Evolutionary conservation across 2,113 vertebrate genomes (phyloP).

Genomic region (Callocephalon fimbriatum): DNA sequence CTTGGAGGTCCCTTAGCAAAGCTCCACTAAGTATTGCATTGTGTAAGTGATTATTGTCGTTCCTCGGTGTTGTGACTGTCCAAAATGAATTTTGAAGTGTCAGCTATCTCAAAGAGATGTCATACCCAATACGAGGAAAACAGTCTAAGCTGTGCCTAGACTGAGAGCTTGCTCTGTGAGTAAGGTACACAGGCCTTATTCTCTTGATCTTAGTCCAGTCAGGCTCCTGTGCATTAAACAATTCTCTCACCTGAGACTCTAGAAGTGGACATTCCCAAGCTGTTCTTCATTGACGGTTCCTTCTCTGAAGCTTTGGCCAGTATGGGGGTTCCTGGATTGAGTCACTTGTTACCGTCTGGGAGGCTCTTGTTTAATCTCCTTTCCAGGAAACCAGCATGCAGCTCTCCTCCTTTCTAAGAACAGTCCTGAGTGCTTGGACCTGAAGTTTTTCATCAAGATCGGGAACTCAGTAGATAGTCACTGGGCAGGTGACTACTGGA

Average conservation of each 20-base stretch:
- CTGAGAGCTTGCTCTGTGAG: accelerated
- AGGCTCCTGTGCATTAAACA: background rate
- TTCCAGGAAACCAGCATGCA: background rate
- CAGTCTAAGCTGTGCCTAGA: background rate
- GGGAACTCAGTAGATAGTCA: background rate
- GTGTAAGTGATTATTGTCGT: background rate
- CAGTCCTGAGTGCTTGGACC: background rate
- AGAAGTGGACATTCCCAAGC: background rate
- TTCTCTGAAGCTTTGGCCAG: background rate
- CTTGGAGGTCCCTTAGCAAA: background rate
- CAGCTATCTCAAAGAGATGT: background rate
- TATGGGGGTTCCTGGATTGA: background rate
- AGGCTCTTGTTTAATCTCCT: background rate
- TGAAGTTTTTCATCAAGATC: background rate
- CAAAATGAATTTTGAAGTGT: background rate
- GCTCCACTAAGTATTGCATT: background rate
- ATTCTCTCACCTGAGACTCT: background rate
- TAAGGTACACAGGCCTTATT: background rate
- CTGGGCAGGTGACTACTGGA: background rate
- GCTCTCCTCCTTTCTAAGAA: background rate
- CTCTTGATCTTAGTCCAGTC: background rate
- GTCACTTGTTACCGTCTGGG: background rate
- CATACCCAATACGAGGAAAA: background rate
- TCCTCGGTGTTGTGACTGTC: background rate
- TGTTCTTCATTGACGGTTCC: background rate